Conservation (phyloP, 2,888 invertebrate genomes). For the Serrognathus titanus region DNA sequence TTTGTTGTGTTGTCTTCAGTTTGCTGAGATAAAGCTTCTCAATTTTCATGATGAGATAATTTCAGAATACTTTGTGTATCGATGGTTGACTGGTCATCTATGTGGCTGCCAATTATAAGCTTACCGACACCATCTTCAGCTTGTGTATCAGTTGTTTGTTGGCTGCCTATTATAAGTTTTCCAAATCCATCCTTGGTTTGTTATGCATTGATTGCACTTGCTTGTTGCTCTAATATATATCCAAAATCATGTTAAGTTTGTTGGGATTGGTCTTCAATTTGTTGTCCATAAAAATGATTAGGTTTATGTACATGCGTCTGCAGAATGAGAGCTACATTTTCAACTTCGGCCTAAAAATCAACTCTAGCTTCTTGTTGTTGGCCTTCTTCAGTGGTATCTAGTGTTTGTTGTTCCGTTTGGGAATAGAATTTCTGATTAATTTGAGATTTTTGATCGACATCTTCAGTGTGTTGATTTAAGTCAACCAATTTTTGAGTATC, state of each 20-base stretch:
- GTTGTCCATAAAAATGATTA: neutral
- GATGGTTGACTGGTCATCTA: neutral
- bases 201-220: constrained; percentile 5
- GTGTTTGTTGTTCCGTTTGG: neutral
- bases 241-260: constrained; percentile 1
- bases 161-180: neutral
- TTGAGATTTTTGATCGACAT: no score
- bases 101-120: no score
- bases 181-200: constrained; percentile 7
- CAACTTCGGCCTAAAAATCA: no score
- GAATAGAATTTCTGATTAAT: neutral
- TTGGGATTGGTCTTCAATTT: constrained; percentile 7
- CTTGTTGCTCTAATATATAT: constrained; percentile 1
- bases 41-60: constrained; percentile 11
- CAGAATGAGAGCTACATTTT: neutral
- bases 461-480: constrained; percentile 24
- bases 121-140: no score
- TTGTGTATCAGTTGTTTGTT: constrained; percentile 6
- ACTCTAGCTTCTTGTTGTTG: neutral
- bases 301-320: neutral
- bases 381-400: neutral
- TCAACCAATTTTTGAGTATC: constrained; percentile 29
- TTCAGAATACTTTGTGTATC: constrained; percentile 1
- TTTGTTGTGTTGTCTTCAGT: constrained; percentile 15
- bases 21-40: constrained; percentile 29